These are phyloP conservation scores for Zophobas morio DNA, from an alignment of 1,140 invertebrate genomes.

Conservation along the genomic window DNA sequence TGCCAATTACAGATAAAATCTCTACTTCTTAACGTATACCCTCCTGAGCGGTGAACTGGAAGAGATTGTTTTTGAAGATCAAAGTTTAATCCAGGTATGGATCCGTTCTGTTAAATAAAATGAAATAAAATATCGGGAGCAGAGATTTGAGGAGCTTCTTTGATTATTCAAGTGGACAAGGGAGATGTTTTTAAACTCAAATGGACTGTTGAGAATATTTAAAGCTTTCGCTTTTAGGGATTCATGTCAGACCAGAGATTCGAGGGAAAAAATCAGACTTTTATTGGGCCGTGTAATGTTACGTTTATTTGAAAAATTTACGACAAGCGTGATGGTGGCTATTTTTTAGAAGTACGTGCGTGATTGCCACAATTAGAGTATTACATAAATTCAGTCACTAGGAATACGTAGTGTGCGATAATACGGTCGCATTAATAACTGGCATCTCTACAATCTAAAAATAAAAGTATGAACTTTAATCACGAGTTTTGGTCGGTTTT, in stretches of 20 bases:
- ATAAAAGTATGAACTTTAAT: conserved; percentile 22
- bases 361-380: conserved; percentile 28
- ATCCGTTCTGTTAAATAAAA: conserved; percentile 5
- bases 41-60: conserved; percentile 12
- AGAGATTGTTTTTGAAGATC: conserved; percentile 35
- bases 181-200: conserved; percentile 1
- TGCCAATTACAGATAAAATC: conserved; percentile 43
- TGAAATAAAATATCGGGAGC: conserved; percentile 6
- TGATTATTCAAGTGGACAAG: conserved; percentile 20
- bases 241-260: conserved; percentile 1
- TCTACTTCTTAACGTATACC: conserved; percentile 4
- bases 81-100: conserved; percentile 24
- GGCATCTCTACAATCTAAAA: conserved; percentile 1
- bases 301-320: conserved; percentile 18
- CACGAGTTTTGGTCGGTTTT: conserved; percentile 12
- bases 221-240: conserved; percentile 9
- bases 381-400: conserved; percentile 25
- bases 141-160: neutral
- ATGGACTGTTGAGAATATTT: conserved; percentile 15
- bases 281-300: neutral
- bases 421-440: no score
- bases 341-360: neutral
- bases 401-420: conserved; percentile 12
- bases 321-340: conserved; percentile 4
- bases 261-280: conserved; percentile 1